Base-by-base conservation (phyloP, 2,888 invertebrate genomes). In the Ptychoptera albimana region DNA sequence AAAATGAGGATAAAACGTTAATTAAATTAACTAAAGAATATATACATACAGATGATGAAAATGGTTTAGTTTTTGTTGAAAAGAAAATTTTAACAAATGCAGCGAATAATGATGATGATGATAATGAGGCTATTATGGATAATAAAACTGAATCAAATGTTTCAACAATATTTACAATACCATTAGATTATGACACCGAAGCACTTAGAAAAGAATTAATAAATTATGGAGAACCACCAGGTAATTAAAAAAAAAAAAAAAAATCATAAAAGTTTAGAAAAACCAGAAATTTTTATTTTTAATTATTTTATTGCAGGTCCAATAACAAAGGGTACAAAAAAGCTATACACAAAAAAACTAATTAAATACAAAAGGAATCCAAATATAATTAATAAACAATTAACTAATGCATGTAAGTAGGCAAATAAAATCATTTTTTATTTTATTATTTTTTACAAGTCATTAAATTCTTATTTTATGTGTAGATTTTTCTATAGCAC, bases 301-400 rank as follows among this genome's bases (percentile, higher is more conserved):
- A 23, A 23, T 7, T 23, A 23, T 23, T 7, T 23, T 23, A 11
- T 13, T 42, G 15, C 39, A 42, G 92, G 92, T 0, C 92, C 92
- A 2, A 81, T 92, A 51, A 82, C 81, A 2, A 66, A 72, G 11
- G 73, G 75, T 2, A 92, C 91, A 0, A 80, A 83, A 52, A 72
- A 75, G 1, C 61, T 88, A 8, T 92, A 92, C 57, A 64, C 86
- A 41, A 80, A 75, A 57, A 79, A 81, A 53, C 64, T 89, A 30
- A 71, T 74, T 36, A 74, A 75, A 43, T 61, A 83, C 47, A 72
- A 67, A 54, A 49, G 62, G 1, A 58, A 60, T 42, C 55, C 57
- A 15, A 38, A 45, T 9, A 41, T 30, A 39, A 8, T 36, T 12
- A 13, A 9, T 9, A 15, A 32, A 9, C 15, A 42, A 29, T 1